Evolutionary conservation across 1,140 invertebrate species (phyloP), one percentile per base, ranked within the genome.

Genomic region (Papilio dardanus): DNA sequence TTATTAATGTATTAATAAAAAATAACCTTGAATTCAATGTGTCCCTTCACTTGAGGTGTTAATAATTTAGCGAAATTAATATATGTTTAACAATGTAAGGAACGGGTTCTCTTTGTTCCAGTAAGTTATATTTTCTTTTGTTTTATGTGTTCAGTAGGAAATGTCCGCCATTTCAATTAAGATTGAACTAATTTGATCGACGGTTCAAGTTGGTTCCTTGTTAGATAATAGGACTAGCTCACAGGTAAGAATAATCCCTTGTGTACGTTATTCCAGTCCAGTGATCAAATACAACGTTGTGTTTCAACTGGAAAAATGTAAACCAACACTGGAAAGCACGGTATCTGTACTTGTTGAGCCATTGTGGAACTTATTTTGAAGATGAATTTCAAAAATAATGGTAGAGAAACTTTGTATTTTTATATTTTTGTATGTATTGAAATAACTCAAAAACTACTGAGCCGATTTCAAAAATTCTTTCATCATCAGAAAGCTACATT

Each of bases 131-230:
- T 62, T 16, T 30, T 62, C 54, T 62, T 62, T 62, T 62, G 12
- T 62, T 62, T 30, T 28, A 28, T 1, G 1, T 62, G 54, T 62
- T 62, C 30, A 62, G 10, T 8, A 62, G 54, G 54, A 62, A 62
- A 62, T 24, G 54, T 62, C 54, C 54, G 54, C 54, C 54, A 62
- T 62, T 3, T 62, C 54, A 62, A 62, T 62, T 62, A 28, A 28
- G 8, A 62, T 58, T 62, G 54, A 28, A 62, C 24, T 62, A 62
- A 62, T 62, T 62, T 62, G 54, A 62, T 62, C 24, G 54, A 62
- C 54, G 54, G 24, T 3, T 62, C 54, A 14, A 6, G 24, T 30
- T 62, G 54, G 54, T 62, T 54, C 54, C 10, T 19, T 24, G 21
- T 6, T 24, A 21, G 0, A 50, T 14, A 28, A 24, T 12, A 58